Conservation (phyloP, 2,888 invertebrate genomes). For the Trachelus troglodyta region DNA sequence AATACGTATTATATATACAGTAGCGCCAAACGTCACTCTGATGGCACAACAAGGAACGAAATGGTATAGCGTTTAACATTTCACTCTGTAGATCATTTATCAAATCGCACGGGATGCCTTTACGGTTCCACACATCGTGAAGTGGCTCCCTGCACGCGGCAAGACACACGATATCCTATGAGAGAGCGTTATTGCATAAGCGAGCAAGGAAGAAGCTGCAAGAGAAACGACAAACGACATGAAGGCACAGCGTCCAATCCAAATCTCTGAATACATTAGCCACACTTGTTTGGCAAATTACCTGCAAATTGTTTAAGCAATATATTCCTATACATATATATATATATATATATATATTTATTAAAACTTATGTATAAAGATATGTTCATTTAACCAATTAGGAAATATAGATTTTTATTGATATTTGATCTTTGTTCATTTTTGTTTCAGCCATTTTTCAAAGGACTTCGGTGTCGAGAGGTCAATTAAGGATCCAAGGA, state of each 20-base stretch:
- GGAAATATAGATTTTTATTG: not conserved
- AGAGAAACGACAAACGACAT: not conserved
- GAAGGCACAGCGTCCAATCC: not conserved
- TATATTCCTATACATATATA: not conserved
- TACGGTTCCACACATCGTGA: not conserved
- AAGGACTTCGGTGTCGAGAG: conserved; percentile 77
- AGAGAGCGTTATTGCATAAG: conserved; percentile 1
- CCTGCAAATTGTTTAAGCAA: not conserved
- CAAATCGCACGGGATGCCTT: not conserved
- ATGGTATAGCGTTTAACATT: not conserved
- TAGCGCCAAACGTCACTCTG: not conserved
- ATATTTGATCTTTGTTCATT: conserved; percentile 21
- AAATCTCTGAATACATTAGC: conserved; percentile 2
- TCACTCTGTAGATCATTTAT: conserved; percentile 6
- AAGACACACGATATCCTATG: not conserved
- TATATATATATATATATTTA: no score
- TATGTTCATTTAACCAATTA: not conserved
- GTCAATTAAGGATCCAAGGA: conserved; percentile 89
- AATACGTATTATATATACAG: not conserved
- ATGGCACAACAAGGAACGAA: not conserved
- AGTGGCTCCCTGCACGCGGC: not conserved
- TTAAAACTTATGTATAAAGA: not conserved
- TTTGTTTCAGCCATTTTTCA: conserved; percentile 77
- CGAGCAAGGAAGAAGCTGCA: not conserved
- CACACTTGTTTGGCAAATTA: not conserved